Evolutionary conservation across 2,888 invertebrate genomes (phyloP), one percentile per base, ranked within the genome.

Genomic region (Cryptus viduatorius): DNA sequence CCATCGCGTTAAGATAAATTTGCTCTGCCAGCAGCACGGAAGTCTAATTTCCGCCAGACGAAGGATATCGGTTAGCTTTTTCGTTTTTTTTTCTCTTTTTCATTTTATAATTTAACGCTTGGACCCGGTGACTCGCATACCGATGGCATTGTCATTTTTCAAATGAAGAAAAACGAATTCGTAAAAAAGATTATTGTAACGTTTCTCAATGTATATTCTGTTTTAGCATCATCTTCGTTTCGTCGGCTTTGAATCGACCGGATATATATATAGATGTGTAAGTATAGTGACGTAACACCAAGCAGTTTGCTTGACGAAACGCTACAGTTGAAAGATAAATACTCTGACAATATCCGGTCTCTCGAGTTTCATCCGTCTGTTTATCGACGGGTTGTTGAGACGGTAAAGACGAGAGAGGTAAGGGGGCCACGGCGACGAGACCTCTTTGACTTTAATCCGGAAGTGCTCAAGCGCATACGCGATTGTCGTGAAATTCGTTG

Each of bases 381-480:
- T 12, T 67, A 71, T 72, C 56, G 42, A n/a, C 19, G 16, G 77
- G 56, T 42, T 16, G 56, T 42, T 16, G 16, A 42, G 61, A 56
- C 44, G 31, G 64, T 31, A 56, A 56, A 75, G 64, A 78, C 61
- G 71, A 73, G 53, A 53, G 16, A 44, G 69, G 31, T 16, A 16
- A 64, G 80, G 50, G 65, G 50, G 65, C 61, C 5, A 68, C 19
- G 53, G 50, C 16, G 53, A 72, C 16, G 53, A 72, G 69, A 79
- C 56, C 78, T 64, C 81, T 84, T 84, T 81, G 84, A 79, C 81
- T 84, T 82, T 81, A 84, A 84, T 81, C 78, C 78, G 81, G 65
- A 71, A 81, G 78, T 81, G 84, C 77, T 78, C 77, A 64, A 69
- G 81, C 84, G 81, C 46, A 83, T 76, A 81, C 81, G 81, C 84